A percentile compares a stretch with the other conserved stretches of the same genome.
Evolutionary conservation across 2,888 invertebrate species (phyloP).

Genomic region (Adela reaumurella): DNA sequence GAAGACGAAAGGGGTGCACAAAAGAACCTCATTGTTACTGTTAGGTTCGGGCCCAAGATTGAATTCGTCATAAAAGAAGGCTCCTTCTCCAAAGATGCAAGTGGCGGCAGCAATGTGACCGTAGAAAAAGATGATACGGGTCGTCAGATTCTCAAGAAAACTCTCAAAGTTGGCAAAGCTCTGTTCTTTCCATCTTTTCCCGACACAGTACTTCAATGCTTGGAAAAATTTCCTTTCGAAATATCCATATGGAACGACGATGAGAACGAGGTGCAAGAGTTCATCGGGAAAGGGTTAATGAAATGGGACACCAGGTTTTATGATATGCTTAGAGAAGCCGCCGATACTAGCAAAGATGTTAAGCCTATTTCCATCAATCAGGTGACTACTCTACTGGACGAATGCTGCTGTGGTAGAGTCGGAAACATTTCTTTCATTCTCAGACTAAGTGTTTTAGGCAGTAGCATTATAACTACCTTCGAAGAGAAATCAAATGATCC

Average conservation of each 20-base stretch:
- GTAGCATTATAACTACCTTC: slow-evolving; percentile 41
- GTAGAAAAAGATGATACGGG: no score
- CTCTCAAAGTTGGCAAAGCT: slow-evolving; percentile 55
- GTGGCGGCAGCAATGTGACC: no score
- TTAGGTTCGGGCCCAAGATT: slow-evolving; percentile 45
- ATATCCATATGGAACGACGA: slow-evolving; percentile 47
- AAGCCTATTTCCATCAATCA: slow-evolving; percentile 33
- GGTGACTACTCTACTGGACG: slow-evolving; percentile 22
- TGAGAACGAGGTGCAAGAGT: slow-evolving; percentile 29
- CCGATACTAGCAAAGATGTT: slow-evolving; percentile 25
- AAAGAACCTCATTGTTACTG: slow-evolving; percentile 41
- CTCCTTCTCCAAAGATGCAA: slow-evolving; percentile 28
- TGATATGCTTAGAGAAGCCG: slow-evolving; percentile 41
- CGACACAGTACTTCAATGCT: slow-evolving; percentile 35
- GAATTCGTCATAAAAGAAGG: slow-evolving; percentile 49
- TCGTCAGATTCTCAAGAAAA: no score
- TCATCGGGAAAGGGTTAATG: slow-evolving; percentile 39
- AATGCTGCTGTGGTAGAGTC: slow-evolving; percentile 32
- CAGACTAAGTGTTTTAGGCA: slow-evolving; percentile 47
- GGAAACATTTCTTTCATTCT: slow-evolving; percentile 46
- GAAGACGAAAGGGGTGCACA: slow-evolving; percentile 27
- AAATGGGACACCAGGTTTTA: slow-evolving; percentile 45
- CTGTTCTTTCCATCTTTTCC: slow-evolving; percentile 48
- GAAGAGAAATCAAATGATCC: slow-evolving; percentile 39
- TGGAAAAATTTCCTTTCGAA: slow-evolving; percentile 46